A percentile compares a stretch with the other conserved stretches of the same genome.
phyloP scores from a whole-genome alignment of 2,888 invertebrate genomes.

The Himalopsyche kuldschensis region DNA sequence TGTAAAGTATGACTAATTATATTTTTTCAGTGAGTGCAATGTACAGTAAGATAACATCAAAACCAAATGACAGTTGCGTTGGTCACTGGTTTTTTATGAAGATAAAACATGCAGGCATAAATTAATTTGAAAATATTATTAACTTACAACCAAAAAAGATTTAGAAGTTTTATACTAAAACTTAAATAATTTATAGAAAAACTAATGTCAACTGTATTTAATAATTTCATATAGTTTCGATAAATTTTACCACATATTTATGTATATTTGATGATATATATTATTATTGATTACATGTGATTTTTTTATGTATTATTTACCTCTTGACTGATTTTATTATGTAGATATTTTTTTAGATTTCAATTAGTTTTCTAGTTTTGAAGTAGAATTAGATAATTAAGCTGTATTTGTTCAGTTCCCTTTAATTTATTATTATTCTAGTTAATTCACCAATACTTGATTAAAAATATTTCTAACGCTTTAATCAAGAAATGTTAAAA shows the following conservation, averaged over 20 bases:
- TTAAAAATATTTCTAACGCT: not conserved
- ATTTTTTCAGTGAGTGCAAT: too few relatives aligned
- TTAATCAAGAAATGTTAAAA: not conserved
- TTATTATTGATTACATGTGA: not conserved
- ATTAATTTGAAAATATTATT: too few relatives aligned
- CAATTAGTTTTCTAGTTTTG: not conserved
- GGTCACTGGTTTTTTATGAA: too few relatives aligned
- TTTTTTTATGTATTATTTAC: not conserved
- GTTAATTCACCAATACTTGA: not conserved
- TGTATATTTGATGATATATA: not conserved
- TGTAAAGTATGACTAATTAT: too few relatives aligned
- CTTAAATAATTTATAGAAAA: too few relatives aligned
- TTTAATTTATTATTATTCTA: not conserved
- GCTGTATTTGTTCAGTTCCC: not conserved
- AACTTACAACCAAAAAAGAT: too few relatives aligned
- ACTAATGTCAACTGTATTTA: not conserved
- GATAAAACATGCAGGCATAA: too few relatives aligned
- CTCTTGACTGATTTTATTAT: not conserved
- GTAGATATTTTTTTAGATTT: not conserved
- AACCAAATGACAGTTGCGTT: too few relatives aligned
- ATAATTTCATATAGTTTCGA: not conserved
- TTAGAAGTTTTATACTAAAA: too few relatives aligned
- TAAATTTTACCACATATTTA: not conserved
- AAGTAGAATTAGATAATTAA: constrained; percentile 4
- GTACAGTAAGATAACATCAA: too few relatives aligned